A percentile compares a stretch with the other conserved stretches of the same genome.
Conservation (phyloP, 2,113 vertebrate genomes). For the Pithys albifrons region DNA sequence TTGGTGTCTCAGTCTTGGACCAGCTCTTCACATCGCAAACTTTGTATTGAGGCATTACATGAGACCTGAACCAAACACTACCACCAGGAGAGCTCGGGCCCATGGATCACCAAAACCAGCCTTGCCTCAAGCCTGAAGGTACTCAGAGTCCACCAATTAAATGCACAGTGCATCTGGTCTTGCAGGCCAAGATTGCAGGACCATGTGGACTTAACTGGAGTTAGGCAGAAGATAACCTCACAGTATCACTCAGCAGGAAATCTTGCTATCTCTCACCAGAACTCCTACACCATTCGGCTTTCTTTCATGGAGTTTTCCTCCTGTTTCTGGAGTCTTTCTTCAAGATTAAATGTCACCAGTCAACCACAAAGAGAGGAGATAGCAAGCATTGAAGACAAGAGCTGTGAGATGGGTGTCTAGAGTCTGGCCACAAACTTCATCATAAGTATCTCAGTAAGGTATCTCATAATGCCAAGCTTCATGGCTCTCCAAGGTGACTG, state of each 20-base stretch:
- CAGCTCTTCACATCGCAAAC: not conserved
- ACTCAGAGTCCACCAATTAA: not conserved
- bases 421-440: not conserved
- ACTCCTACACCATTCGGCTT: not conserved
- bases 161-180: not conserved
- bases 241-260: not conserved
- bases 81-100: not conserved
- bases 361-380: not conserved
- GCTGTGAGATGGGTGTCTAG: not conserved
- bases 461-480: not conserved
- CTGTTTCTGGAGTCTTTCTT: not conserved
- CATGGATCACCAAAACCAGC: not conserved
- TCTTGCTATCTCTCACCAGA: not conserved
- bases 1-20: not conserved
- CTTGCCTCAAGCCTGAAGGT: not conserved
- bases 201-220: not conserved
- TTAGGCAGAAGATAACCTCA: not conserved
- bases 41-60: rapidly evolving
- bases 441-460: not conserved
- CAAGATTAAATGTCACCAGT: not conserved
- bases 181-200: not conserved
- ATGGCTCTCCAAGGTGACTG: not conserved
- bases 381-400: not conserved
- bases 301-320: not conserved
- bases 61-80: not conserved